Conservation (phyloP, 2,113 vertebrate species). For the Genyomyrus donnyi region DNA sequence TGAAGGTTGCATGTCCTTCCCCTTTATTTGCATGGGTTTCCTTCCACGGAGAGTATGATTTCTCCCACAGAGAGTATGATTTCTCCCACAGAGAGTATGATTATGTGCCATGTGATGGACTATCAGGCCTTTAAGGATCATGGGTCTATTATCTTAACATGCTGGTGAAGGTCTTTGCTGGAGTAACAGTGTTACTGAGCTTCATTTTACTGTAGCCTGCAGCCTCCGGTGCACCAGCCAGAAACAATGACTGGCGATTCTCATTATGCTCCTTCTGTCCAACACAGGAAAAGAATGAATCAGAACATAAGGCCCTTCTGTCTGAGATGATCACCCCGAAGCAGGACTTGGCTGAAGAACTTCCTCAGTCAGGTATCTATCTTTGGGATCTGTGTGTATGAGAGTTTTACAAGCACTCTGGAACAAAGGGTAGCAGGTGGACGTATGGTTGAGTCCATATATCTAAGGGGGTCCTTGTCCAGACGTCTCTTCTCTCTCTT, state of each 20-base stretch:
- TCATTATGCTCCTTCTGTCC: conserved; percentile 1
- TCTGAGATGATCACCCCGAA: conserved; percentile 25
- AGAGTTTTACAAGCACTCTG: neutral
- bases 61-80: neutral
- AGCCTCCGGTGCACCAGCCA: neutral
- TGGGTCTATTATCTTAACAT: neutral
- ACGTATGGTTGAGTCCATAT: neutral
- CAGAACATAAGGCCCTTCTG: conserved; percentile 32
- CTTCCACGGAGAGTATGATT: neutral
- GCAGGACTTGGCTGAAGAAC: conserved; percentile 43
- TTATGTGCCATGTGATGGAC: neutral
- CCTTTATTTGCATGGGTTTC: neutral
- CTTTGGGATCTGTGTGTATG: neutral
- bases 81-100: neutral
- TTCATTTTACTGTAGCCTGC: neutral
- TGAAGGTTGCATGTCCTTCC: neutral
- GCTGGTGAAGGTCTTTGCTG: neutral
- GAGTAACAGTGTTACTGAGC: neutral
- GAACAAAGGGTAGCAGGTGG: neutral
- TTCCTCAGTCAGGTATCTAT: conserved; percentile 40
- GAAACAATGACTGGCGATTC: neutral
- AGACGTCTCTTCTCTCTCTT: neutral
- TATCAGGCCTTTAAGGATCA: neutral
- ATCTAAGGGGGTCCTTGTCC: neutral
- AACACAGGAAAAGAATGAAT: conserved; percentile 38